Conservation (phyloP, 2,888 invertebrate species). For the Zonitis immaculata region DNA sequence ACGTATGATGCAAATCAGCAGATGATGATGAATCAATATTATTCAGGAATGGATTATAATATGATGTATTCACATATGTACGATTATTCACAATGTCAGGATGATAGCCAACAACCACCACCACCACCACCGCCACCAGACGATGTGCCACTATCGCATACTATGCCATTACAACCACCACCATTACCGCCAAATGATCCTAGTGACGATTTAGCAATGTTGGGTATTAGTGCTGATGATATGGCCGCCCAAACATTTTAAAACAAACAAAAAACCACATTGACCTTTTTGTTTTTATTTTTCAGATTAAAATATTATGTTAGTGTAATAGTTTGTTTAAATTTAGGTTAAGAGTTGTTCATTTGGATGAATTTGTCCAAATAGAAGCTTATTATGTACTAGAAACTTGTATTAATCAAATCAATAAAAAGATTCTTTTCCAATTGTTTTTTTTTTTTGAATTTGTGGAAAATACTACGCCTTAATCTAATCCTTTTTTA, state of each 20-base stretch:
- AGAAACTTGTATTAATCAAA: not conserved
- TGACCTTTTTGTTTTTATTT: not conserved
- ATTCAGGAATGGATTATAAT: constrained; percentile 36
- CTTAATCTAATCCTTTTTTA: not conserved
- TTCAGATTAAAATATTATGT: not conserved
- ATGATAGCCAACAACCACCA: constrained; percentile 13
- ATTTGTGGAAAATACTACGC: no score
- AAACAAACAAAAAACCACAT: constrained; percentile 4
- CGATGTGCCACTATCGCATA: constrained; percentile 37
- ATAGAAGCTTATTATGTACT: not conserved
- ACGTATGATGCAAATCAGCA: constrained; percentile 28
- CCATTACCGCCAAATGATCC: constrained; percentile 50
- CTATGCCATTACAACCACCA: constrained; percentile 45
- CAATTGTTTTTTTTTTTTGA: no score
- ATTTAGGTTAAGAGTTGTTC: not conserved
- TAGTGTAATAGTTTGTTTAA: not conserved
- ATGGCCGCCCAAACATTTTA: constrained; percentile 55
- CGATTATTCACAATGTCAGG: constrained; percentile 35
- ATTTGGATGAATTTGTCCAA: not conserved
- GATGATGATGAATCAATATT: constrained; percentile 34
- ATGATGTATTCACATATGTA: constrained; percentile 40
- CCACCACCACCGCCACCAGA: constrained; percentile 27
- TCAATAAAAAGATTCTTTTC: not conserved
- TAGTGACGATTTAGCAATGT: constrained; percentile 72
- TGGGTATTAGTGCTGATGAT: constrained; percentile 82